Percentiles rank a stretch among this genome's conserved stretches.
Conservation (phyloP, 2,888 invertebrate genomes). For the Micoletzkya japonica region DNA sequence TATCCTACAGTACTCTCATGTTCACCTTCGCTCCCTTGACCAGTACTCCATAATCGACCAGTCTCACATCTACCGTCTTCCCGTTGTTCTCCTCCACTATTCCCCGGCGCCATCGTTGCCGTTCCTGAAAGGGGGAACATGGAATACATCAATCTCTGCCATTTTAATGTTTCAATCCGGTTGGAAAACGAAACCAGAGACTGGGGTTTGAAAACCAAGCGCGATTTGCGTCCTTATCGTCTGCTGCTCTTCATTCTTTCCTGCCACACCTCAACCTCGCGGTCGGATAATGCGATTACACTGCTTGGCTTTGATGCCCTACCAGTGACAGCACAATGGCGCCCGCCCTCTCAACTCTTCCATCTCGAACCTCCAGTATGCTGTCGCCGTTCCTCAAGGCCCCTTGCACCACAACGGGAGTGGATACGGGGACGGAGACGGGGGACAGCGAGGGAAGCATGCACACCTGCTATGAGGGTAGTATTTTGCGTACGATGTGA, state of each 20-base stretch:
- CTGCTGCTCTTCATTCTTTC: too few relatives aligned
- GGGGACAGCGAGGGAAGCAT: constrained; percentile 19
- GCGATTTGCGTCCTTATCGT: too few relatives aligned
- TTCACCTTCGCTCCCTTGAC: constrained; percentile 26
- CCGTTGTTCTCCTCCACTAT: constrained; percentile 13
- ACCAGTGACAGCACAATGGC: too few relatives aligned
- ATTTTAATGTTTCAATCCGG: too few relatives aligned
- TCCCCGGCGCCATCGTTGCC: constrained; percentile 24
- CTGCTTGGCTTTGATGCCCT: too few relatives aligned
- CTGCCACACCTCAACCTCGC: background rate
- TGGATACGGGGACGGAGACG: constrained; percentile 11
- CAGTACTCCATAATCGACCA: constrained; percentile 24
- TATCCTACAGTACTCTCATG: background rate
- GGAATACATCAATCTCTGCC: too few relatives aligned
- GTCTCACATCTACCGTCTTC: constrained; percentile 15
- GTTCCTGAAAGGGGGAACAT: constrained; percentile 7
- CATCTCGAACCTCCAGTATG: constrained; percentile 24
- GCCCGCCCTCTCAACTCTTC: too few relatives aligned
- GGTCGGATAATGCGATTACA: too few relatives aligned
- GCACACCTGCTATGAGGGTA: background rate
- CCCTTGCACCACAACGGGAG: constrained; percentile 18
- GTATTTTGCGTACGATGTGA: too few relatives aligned
- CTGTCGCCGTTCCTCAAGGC: constrained; percentile 19
- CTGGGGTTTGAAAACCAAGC: too few relatives aligned
- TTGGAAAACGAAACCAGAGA: too few relatives aligned